Conservation (phyloP, 92 coral and sea anemone genomes). For the Porites lobata region DNA sequence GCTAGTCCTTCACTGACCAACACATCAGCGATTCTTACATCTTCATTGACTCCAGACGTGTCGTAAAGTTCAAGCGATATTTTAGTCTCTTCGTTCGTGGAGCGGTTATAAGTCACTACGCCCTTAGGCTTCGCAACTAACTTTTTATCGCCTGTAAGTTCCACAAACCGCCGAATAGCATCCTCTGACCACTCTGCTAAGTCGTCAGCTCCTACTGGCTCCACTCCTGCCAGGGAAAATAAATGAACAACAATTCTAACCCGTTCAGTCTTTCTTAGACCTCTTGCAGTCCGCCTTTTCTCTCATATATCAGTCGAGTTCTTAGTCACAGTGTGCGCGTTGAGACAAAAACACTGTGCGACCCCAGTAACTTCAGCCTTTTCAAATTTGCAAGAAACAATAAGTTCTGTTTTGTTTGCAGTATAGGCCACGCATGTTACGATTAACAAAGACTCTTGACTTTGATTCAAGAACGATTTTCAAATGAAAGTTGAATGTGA, state of each 20-base stretch:
- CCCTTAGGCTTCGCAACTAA: slow-evolving; percentile 84
- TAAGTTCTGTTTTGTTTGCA: too few relatives aligned
- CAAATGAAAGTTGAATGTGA: too few relatives aligned
- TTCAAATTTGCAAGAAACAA: too few relatives aligned
- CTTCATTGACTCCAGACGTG: slow-evolving; percentile 74
- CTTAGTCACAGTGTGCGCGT: too few relatives aligned
- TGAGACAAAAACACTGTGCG: too few relatives aligned
- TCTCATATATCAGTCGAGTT: not conserved
- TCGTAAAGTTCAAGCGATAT: slow-evolving; percentile 80
- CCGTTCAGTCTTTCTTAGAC: not conserved
- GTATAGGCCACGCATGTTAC: too few relatives aligned
- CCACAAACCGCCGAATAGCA: slow-evolving; percentile 72
- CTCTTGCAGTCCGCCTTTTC: not conserved
- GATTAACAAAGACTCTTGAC: too few relatives aligned
- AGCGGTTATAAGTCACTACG: slow-evolving; percentile 50
- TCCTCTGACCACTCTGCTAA: slow-evolving; percentile 86
- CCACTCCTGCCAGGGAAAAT: slow-evolving; percentile 40
- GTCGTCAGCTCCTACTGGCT: slow-evolving; percentile 41
- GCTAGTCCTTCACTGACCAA: slow-evolving; percentile 78
- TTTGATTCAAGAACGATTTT: too few relatives aligned
- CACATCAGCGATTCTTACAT: slow-evolving; percentile 76
- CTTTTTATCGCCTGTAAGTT: slow-evolving; percentile 61
- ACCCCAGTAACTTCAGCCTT: too few relatives aligned
- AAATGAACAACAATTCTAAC: not conserved
- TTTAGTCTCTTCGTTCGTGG: slow-evolving; percentile 67